These are phyloP conservation scores for Eupithecia dodoneata DNA, from an alignment of 2,888 invertebrate genomes.

Conservation along the genomic window DNA sequence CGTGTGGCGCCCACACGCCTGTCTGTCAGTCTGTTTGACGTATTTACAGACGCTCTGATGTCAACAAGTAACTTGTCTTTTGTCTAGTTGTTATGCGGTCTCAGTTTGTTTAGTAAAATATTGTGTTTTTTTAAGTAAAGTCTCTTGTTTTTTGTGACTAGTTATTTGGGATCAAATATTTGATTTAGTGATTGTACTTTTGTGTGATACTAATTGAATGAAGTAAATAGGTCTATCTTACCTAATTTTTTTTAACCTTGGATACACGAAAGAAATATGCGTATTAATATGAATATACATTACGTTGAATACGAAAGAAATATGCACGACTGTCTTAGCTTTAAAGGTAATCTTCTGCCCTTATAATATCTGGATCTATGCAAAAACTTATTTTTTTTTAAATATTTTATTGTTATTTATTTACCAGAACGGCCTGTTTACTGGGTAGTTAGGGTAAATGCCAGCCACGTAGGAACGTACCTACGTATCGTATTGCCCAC, in stretches of 20 bases:
- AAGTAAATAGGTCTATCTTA: no score
- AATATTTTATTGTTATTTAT: not conserved
- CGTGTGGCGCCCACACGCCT: slow-evolving; percentile 41
- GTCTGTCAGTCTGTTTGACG: slow-evolving; percentile 42
- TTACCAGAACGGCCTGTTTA: not conserved
- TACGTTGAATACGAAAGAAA: no score
- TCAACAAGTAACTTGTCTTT: slow-evolving; percentile 19
- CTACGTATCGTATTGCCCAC: not conserved
- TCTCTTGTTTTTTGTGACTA: not conserved
- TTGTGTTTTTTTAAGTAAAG: not conserved
- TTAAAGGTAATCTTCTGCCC: not conserved
- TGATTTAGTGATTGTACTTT: not conserved
- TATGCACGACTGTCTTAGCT: not conserved
- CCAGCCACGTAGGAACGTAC: not conserved
- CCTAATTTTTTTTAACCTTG: no score
- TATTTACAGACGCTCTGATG: slow-evolving; percentile 28
- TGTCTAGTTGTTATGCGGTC: not conserved
- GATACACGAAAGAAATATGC: no score
- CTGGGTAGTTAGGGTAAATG: no score
- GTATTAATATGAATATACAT: no score
- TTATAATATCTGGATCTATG: no score
- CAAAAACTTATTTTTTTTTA: no score
- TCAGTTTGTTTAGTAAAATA: not conserved
- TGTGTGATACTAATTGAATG: not conserved
- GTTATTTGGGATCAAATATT: not conserved